phyloP scores from a whole-genome alignment of 2,113 vertebrate species.

The Megalops atlanticus region DNA sequence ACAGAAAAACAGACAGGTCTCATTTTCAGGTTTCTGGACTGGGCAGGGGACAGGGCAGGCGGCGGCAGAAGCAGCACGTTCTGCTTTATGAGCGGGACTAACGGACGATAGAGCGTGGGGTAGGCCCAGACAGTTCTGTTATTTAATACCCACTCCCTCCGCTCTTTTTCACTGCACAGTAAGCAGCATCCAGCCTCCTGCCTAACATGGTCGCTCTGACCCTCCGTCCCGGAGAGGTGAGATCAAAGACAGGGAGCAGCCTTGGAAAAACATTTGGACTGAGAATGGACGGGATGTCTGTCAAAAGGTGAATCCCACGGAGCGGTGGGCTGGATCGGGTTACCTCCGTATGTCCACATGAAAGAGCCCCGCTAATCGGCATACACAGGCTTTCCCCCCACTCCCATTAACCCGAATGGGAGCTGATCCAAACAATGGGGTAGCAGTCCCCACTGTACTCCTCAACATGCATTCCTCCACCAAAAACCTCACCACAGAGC shows the following conservation, averaged over 20 bases:
- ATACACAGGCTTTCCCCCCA: conserved; percentile 67
- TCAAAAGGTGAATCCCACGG: conserved; percentile 91
- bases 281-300: conserved; percentile 88
- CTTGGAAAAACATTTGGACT: conserved; percentile 94
- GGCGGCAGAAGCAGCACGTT: background rate
- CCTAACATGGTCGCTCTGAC: conserved; percentile 79
- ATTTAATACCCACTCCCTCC: conserved; percentile 49
- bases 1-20: background rate
- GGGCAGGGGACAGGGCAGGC: background rate
- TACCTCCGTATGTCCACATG: conserved; percentile 81
- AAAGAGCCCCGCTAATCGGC: conserved; percentile 82
- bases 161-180: conserved; percentile 49
- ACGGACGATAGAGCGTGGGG: conserved; percentile 18
- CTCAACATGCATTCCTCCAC: conserved; percentile 16
- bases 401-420: conserved; percentile 61
- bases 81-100: conserved; percentile 25
- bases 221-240: conserved; percentile 70
- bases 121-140: conserved; percentile 42
- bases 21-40: background rate
- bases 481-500: background rate
- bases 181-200: conserved; percentile 54
- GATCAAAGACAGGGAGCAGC: conserved; percentile 88
- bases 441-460: conserved; percentile 32
- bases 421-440: conserved; percentile 73
- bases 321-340: conserved; percentile 80